Percentiles rank a stretch among this genome's conserved stretches.
phyloP scores from a whole-genome alignment of 1,140 invertebrate genomes.

The Calliphora vicina region DNA sequence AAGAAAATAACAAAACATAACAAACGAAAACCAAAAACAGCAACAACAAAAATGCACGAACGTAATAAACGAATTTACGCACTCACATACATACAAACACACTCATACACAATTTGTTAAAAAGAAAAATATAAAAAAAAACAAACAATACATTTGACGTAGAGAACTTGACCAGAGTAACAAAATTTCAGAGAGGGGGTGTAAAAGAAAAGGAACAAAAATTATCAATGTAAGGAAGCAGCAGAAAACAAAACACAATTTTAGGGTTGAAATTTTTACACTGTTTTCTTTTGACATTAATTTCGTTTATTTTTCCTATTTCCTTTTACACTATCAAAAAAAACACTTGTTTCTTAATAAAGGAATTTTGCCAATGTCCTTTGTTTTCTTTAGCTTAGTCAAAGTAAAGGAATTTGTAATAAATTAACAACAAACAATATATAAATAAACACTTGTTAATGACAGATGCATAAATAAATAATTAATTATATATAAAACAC shows the following conservation, averaged over 20 bases:
- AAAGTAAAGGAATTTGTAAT: background rate
- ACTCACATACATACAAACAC: background rate
- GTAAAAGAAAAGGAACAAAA: background rate
- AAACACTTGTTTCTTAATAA: slow-evolving; percentile 3
- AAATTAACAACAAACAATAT: background rate
- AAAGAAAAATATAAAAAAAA: background rate
- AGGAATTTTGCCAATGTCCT: background rate
- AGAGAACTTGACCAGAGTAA: background rate
- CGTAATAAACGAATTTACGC: background rate
- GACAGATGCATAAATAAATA: background rate
- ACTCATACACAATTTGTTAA: background rate
- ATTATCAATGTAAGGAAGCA: too few relatives aligned
- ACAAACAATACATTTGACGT: background rate
- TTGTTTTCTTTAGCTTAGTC: too few relatives aligned
- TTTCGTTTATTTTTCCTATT: background rate
- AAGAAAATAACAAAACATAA: background rate
- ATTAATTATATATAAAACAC: background rate
- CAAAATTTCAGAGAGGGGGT: background rate
- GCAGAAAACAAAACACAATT: background rate
- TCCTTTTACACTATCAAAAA: background rate
- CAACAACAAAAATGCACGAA: too few relatives aligned
- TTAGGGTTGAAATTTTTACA: background rate
- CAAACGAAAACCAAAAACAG: too few relatives aligned
- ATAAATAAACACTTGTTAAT: background rate
- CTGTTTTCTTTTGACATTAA: background rate